phyloP scores from a whole-genome alignment of 2,888 invertebrate species.

The Rhimphoctona megacephalus region DNA sequence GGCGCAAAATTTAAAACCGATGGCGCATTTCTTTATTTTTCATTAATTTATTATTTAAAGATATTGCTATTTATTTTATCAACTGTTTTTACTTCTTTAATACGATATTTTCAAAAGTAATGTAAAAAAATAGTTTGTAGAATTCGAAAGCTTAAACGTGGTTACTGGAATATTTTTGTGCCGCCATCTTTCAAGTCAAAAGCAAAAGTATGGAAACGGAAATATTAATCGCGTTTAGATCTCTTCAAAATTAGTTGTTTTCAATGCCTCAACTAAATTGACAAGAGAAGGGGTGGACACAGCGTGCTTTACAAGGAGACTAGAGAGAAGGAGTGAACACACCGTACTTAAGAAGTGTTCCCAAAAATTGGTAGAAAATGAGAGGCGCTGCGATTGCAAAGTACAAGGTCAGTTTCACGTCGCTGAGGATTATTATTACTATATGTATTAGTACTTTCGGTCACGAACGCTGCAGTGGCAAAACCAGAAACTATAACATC shows the following conservation, averaged over 20 bases:
- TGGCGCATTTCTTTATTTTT: background rate
- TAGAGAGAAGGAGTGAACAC: no score
- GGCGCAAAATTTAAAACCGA: background rate
- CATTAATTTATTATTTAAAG: background rate
- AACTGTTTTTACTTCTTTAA: background rate
- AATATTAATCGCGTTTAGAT: background rate
- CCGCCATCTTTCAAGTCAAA: background rate
- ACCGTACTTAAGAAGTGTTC: no score
- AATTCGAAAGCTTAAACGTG: background rate
- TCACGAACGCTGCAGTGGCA: no score
- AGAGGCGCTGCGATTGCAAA: no score
- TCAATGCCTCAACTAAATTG: background rate
- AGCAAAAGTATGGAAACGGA: background rate
- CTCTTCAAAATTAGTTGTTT: background rate
- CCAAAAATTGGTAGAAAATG: no score
- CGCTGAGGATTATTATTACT: no score
- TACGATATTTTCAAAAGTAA: background rate
- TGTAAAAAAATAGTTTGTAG: background rate
- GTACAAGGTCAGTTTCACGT: no score
- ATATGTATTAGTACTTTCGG: no score
- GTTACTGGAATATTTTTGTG: background rate
- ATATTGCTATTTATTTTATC: background rate
- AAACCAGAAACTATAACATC: no score
- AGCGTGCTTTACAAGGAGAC: no score
- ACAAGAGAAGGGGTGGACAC: no score